phyloP scores from a whole-genome alignment of 2,888 invertebrate genomes.

The Drosophila mimica region DNA sequence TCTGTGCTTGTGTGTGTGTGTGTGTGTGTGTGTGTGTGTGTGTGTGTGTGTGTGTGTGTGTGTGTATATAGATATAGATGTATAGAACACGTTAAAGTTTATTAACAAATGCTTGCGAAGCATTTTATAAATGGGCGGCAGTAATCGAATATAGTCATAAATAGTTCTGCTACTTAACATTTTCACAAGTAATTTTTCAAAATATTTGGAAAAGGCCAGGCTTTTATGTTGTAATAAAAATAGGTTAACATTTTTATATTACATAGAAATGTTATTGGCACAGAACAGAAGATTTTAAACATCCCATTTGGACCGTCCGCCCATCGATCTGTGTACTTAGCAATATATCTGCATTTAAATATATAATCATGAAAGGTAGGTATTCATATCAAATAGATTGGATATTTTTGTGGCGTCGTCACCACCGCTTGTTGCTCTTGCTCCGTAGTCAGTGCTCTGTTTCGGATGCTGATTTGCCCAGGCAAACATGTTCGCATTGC shows the following conservation, averaged over 20 bases:
- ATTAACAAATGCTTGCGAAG: constrained; percentile 64
- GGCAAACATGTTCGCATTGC: constrained; percentile 88
- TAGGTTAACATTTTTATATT: not conserved
- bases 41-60: too few relatives aligned
- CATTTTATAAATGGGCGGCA: constrained; percentile 21
- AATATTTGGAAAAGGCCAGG: too few relatives aligned
- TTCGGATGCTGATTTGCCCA: constrained; percentile 28
- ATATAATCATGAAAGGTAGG: not conserved
- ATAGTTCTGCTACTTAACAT: not conserved
- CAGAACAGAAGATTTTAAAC: too few relatives aligned
- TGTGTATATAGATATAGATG: not conserved
- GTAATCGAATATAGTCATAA: not conserved
- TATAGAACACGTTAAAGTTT: constrained; percentile 37
- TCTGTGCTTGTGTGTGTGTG: constrained; percentile 1
- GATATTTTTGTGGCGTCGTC: too few relatives aligned
- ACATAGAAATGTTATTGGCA: not conserved
- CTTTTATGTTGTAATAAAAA: too few relatives aligned
- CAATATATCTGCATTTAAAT: not conserved
- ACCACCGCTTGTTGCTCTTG: constrained; percentile 12
- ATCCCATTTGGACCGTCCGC: too few relatives aligned
- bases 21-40: not conserved
- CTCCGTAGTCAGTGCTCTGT: constrained; percentile 52
- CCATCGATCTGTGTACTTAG: not conserved
- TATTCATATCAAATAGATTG: too few relatives aligned
- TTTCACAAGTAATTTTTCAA: not conserved